A percentile compares a stretch with the other conserved stretches of the same genome.
These are phyloP conservation scores for Trachurus trachurus DNA, from an alignment of 2,797 vertebrate species.

Conservation along the genomic window DNA sequence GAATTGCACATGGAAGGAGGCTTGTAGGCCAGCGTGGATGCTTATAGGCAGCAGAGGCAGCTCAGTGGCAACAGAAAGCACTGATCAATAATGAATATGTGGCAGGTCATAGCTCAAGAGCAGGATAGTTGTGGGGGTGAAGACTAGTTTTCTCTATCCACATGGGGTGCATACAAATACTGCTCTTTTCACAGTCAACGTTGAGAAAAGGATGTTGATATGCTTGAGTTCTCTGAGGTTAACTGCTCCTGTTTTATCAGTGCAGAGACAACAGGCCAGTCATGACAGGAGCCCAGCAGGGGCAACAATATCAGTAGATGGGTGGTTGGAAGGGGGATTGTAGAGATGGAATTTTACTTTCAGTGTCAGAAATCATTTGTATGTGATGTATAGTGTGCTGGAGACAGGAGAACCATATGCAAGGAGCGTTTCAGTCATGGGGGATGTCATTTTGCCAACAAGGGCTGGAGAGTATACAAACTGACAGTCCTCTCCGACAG, in stretches of 20 bases:
- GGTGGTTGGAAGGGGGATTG: slow-evolving; percentile 24
- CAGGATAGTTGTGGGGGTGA: slow-evolving; percentile 44
- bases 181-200: slow-evolving; percentile 39
- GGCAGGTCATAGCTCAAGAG: slow-evolving; percentile 68
- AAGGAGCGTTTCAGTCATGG: slow-evolving; percentile 28
- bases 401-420: slow-evolving; percentile 23
- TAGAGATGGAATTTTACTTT: slow-evolving; percentile 32
- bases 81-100: slow-evolving; percentile 77
- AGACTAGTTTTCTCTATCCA: slow-evolving; percentile 49
- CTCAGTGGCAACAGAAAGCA: slow-evolving; percentile 43
- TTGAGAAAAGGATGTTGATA: slow-evolving; percentile 45
- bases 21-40: slow-evolving; percentile 38
- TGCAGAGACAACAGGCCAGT: slow-evolving; percentile 14
- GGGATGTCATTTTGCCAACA: slow-evolving; percentile 58
- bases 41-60: slow-evolving; percentile 67
- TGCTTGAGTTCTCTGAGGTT: slow-evolving; percentile 32
- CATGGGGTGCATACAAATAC: slow-evolving; percentile 58
- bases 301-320: slow-evolving; percentile 15
- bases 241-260: slow-evolving; percentile 36
- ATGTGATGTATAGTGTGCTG: slow-evolving; percentile 14
- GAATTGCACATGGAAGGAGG: slow-evolving; percentile 50
- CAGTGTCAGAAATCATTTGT: slow-evolving; percentile 48
- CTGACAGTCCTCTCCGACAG: slow-evolving; percentile 67
- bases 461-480: slow-evolving; percentile 54
- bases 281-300: slow-evolving; percentile 34